phyloP scores from a whole-genome alignment of 2,113 vertebrate species.

The Notarius lentiginosus region DNA sequence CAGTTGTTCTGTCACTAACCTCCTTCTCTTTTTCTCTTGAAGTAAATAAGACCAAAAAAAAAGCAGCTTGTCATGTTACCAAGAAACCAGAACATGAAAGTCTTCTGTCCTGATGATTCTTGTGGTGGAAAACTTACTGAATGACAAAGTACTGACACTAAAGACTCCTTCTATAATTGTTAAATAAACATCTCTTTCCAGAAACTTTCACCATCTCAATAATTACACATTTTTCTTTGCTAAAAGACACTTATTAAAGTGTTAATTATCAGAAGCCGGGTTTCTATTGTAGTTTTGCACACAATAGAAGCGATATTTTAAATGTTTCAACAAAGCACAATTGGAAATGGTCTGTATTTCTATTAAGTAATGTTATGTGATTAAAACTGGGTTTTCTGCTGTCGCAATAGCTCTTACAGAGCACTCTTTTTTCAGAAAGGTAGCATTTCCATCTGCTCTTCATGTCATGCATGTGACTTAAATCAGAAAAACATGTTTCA shows the following conservation, averaged over 20 bases:
- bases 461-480: too few species aligned
- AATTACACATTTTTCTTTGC: background rate
- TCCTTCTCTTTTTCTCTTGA: background rate
- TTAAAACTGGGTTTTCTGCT: too few species aligned
- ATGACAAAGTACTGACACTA: background rate
- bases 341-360: too few species aligned
- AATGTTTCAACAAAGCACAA: too few species aligned
- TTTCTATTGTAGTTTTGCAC: too few species aligned
- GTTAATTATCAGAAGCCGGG: background rate
- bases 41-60: background rate
- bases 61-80: background rate
- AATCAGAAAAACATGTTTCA: too few species aligned
- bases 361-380: too few species aligned
- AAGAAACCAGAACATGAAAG: background rate
- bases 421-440: too few species aligned
- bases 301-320: too few species aligned
- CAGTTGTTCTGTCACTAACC: background rate
- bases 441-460: too few species aligned
- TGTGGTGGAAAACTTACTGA: background rate
- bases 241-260: background rate
- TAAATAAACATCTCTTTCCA: background rate
- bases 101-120: background rate
- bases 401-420: too few species aligned
- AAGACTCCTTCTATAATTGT: background rate
- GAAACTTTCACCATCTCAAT: background rate